A percentile compares a stretch with the other conserved stretches of the same genome.
phyloP scores from a whole-genome alignment of 1,140 invertebrate species.

The Euglossa dilemma region DNA sequence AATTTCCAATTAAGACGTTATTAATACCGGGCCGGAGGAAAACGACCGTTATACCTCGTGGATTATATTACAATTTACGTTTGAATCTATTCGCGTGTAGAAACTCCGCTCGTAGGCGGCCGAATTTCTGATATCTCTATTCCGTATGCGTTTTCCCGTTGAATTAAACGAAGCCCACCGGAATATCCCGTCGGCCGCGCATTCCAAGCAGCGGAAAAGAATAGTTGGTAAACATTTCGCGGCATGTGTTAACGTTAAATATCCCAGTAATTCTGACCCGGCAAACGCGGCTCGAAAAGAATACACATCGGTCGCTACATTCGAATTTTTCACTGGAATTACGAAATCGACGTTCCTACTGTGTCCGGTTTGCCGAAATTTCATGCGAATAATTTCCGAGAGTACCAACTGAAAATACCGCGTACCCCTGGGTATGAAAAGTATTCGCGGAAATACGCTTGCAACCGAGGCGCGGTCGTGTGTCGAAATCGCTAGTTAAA shows the following conservation, averaged over 20 bases:
- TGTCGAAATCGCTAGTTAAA: not conserved
- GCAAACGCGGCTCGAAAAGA: not conserved
- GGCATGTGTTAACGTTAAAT: not conserved
- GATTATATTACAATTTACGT: conserved; percentile 66
- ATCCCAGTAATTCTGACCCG: not conserved
- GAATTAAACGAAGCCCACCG: conserved; percentile 27
- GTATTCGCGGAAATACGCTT: not conserved
- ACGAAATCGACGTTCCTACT: not conserved
- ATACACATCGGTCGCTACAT: not conserved
- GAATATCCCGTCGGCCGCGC: conserved; percentile 23
- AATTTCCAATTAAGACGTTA: conserved; percentile 66
- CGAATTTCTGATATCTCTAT: conserved; percentile 48
- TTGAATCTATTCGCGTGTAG: conserved; percentile 40
- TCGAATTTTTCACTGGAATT: not conserved
- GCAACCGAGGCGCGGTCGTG: not conserved
- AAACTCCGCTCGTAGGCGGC: conserved; percentile 12
- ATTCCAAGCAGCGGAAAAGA: conserved; percentile 18
- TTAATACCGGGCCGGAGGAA: conserved; percentile 50
- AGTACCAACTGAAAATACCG: not conserved
- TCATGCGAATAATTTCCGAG: not conserved
- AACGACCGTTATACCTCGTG: conserved; percentile 38
- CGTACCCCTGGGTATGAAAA: not conserved
- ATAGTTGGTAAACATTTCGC: conserved; percentile 25
- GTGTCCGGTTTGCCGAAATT: not conserved
- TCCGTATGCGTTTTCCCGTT: conserved; percentile 17